Base-by-base conservation (phyloP, 1,140 invertebrate species). In the Leptinotarsa lineolata region DNA sequence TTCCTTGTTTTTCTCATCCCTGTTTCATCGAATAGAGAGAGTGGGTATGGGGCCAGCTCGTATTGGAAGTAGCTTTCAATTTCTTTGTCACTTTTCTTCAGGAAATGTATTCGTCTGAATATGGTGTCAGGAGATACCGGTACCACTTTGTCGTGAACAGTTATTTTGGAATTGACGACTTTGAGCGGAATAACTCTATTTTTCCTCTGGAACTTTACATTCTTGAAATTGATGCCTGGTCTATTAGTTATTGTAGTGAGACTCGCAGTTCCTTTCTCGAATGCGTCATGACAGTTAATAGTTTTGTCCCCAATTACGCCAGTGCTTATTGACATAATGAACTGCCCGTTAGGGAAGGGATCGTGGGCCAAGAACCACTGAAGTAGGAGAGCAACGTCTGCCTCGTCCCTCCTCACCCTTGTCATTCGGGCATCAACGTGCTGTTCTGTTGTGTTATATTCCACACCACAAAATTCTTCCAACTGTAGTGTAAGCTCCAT, bases 21-120 rank as follows among this genome's bases (percentile, higher is more conserved):
- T 64, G 11, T 20, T 64, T 72, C 69, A 24, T 70, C 54, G 22
- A 61, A 70, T 15, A 70, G 30, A 16, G 70, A 63, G 16, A 59
- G 59, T 45, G 70, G 59, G 60, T 65, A 72, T 16, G 70, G 22
- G 63, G n/a, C 46, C 18, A 70, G 59, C 60, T 72, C 70, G 44
- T 46, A 72, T 21, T 54, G 13, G 18, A 85, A 81, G 76, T 79
- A n/a, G 24, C 16, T 83, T 65, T 81, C 76, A 15, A 54, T 16
- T 18, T 54, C 15, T 54, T 54, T 18, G 15, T 54, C 48, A 16
- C 15, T 16, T 54, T 54, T 54, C n/a, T 54, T 54, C 48, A 54
- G 48, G 48, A 54, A 18, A 16, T 15, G 15, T 44, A 85, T 84
- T 68, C 81, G 74, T 80, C 86, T 84, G 74, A 84, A 85, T 16